phyloP scores from a whole-genome alignment of 2,888 invertebrate genomes.

The Philopedon plagiatum region DNA sequence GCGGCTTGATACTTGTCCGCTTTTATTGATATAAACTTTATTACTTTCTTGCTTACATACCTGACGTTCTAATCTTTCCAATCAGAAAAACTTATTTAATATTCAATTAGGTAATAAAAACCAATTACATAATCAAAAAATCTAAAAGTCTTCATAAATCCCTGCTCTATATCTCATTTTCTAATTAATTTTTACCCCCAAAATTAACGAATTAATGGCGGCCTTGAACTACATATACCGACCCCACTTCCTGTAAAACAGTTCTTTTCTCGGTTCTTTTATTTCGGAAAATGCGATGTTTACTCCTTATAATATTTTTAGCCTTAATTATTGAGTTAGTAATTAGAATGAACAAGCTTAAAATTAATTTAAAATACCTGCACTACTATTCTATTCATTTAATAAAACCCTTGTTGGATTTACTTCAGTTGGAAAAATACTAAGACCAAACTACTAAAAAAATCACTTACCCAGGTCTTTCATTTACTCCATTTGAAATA shows the following conservation, averaged over 20 bases:
- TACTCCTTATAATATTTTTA: neutral
- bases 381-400: neutral
- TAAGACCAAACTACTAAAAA: neutral
- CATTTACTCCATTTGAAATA: constrained; percentile 63
- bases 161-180: neutral
- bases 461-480: constrained; percentile 65
- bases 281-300: too few relatives aligned
- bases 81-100: neutral
- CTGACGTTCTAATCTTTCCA: neutral
- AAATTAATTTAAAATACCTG: neutral
- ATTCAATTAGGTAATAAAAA: neutral
- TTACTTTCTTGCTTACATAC: neutral
- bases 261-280: constrained; percentile 19
- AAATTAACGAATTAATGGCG: constrained; percentile 3
- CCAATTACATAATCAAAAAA: constrained; percentile 12
- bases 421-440: too few relatives aligned
- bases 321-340: neutral
- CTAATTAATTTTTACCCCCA: neutral
- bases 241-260: constrained; percentile 4
- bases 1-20: too few relatives aligned
- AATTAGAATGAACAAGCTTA: neutral
- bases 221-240: constrained; percentile 23
- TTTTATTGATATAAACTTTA: neutral
- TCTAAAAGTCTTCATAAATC: constrained; percentile 3
- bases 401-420: too few relatives aligned